Percentiles rank a stretch among this genome's conserved stretches.
Evolutionary conservation across 2,797 vertebrate species (phyloP).

Genomic region (Spinus olivaceus): DNA sequence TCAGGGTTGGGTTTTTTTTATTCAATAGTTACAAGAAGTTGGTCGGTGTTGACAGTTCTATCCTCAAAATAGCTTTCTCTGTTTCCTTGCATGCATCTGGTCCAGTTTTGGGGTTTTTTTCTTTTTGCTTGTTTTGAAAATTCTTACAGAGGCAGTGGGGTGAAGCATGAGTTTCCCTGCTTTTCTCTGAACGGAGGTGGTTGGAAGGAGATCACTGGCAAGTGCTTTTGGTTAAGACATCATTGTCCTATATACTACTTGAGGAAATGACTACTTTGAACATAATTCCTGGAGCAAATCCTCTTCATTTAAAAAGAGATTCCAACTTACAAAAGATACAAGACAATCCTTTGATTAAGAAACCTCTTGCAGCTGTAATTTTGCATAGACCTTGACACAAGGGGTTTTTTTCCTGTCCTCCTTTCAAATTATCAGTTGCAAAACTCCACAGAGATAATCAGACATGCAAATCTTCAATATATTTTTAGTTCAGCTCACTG

Average conservation of each 20-base stretch:
- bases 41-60: neutral
- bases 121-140: neutral
- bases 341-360: conserved; percentile 10
- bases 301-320: neutral
- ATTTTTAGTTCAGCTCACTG: conserved; percentile 33
- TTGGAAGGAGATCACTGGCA: neutral
- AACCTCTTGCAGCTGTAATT: conserved; percentile 3
- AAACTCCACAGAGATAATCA: conserved; percentile 28
- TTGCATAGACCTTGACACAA: neutral
- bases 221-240: neutral
- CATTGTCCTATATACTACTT: neutral
- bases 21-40: neutral
- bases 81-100: neutral
- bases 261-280: conserved; percentile 1
- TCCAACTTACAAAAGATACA: neutral
- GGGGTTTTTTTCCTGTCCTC: neutral
- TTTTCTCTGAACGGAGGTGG: neutral
- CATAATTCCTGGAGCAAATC: neutral
- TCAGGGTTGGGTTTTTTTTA: neutral
- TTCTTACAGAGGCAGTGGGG: neutral
- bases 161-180: neutral
- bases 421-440: conserved; percentile 1
- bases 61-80: neutral
- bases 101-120: rapidly evolving
- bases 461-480: conserved; percentile 30